Evolutionary conservation across 1,140 invertebrate genomes (phyloP).

Genomic region (Drosophila pseudoobscura): DNA sequence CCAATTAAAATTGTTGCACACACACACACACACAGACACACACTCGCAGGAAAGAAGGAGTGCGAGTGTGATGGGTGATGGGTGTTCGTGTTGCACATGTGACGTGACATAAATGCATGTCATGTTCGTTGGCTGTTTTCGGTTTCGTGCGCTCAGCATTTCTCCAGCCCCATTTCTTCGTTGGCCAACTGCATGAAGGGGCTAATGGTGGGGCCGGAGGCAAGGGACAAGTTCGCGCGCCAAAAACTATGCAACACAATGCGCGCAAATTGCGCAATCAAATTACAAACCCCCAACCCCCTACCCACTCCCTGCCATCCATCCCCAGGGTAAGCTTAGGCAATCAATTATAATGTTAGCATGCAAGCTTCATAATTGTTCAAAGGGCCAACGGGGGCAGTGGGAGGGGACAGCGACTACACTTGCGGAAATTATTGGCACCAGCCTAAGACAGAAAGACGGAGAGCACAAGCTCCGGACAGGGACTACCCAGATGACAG

Average conservation of each 20-base stretch:
- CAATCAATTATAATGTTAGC: constrained; percentile 80
- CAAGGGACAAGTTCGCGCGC: constrained; percentile 59
- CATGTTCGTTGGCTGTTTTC: constrained; percentile 76
- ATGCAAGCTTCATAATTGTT: constrained; percentile 67
- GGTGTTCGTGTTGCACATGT: constrained; percentile 76
- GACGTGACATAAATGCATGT: constrained; percentile 83
- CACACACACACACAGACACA: constrained; percentile 8
- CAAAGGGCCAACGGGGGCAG: constrained; percentile 20
- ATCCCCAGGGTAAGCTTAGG: constrained; percentile 56
- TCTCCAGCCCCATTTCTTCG: constrained; percentile 5
- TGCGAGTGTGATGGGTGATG: constrained; percentile 32
- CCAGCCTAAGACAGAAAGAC: too few species aligned
- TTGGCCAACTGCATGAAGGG: not conserved
- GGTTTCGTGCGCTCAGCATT: constrained; percentile 59
- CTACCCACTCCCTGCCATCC: not conserved
- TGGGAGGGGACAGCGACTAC: not conserved
- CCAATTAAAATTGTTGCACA: constrained; percentile 81
- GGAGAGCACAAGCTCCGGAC: too few species aligned
- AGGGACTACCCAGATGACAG: too few species aligned
- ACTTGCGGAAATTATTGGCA: too few species aligned
- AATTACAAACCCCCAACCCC: constrained; percentile 55
- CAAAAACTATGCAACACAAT: constrained; percentile 82
- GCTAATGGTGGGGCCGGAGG: not conserved
- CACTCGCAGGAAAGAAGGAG: not conserved
- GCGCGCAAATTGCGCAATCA: constrained; percentile 80